Evolutionary conservation across 2,888 invertebrate genomes (phyloP).

Genomic region (Dasysyrphus albostriatus): DNA sequence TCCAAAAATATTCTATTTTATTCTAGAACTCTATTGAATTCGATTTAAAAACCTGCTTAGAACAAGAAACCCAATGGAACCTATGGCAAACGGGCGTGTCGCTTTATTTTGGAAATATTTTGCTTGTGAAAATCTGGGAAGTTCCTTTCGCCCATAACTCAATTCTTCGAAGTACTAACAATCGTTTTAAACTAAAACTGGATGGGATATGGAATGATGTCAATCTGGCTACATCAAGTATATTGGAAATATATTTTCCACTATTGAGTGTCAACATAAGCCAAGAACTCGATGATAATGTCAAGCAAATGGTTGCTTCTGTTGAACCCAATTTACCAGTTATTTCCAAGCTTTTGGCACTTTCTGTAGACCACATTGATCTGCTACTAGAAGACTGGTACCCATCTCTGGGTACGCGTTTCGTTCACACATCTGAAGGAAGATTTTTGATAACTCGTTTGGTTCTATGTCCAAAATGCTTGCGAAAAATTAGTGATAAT

Average conservation of each 20-base stretch:
- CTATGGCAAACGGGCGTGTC: slow-evolving; percentile 97
- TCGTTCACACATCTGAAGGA: slow-evolving; percentile 98
- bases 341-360: slow-evolving; percentile 92
- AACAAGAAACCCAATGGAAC: slow-evolving; percentile 90
- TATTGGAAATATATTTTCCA: slow-evolving; percentile 94
- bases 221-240: slow-evolving; percentile 91
- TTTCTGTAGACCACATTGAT: slow-evolving; percentile 98
- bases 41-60: slow-evolving; percentile 81
- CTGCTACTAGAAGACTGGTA: slow-evolving; percentile 99
- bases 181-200: slow-evolving; percentile 89
- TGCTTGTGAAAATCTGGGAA: slow-evolving; percentile 93
- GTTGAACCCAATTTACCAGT: slow-evolving; percentile 91
- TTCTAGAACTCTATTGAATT: slow-evolving; percentile 80
- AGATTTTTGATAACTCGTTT: slow-evolving; percentile 96
- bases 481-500: slow-evolving; percentile 84
- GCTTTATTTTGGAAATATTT: slow-evolving; percentile 92
- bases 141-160: slow-evolving; percentile 86
- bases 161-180: slow-evolving; percentile 85
- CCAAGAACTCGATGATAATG: slow-evolving; percentile 86
- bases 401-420: slow-evolving; percentile 97
- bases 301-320: slow-evolving; percentile 79
- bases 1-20: background rate
- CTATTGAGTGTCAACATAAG: slow-evolving; percentile 85
- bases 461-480: slow-evolving; percentile 95
- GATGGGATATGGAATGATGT: slow-evolving; percentile 95